Base-by-base conservation (phyloP, 2,888 invertebrate genomes). In the Deilephila elpenor region DNA sequence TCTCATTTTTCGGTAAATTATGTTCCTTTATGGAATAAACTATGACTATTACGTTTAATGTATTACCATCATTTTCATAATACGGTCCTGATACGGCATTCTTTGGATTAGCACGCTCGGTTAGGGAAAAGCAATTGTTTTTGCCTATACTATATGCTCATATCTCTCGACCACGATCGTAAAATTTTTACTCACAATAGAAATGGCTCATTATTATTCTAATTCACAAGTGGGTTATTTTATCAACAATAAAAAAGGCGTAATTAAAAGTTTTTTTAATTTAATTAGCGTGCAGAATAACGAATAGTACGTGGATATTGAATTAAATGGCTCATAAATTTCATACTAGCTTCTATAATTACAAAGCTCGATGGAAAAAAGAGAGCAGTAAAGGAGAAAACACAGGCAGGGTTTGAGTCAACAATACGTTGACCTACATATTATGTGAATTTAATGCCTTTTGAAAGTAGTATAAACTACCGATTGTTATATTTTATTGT, bases 1-100 rank as follows among this genome's bases (percentile, higher is more conserved):
- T 77, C 77, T 80, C 56, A 70, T 76, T 70, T 74, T 70, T 67
- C 67, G 67, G 67, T 67, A 67, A 67, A 67, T 67, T 67, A 67
- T 67, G 67, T 67, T 67, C 67, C 67, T 67, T 51, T 67, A 34
- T 51, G 64, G 64, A 67, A 51, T 51, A 67, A 51, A 51, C 44
- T 67, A 67, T 67, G 67, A 67, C 67, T 67, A 67, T 67, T 67
- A 67, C 44, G 51, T 67, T 25, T 25, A 51, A 67, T 67, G 51
- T 67, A 67, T 67, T 67, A 51, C 25, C 67, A 51, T 67, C 17
- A 67, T 67, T 17, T 25, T 25, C 20, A 44, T 67, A 44, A 44
- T 67, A n/a, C 44, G 34, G 62, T 37, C 62, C 25, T 25, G 25
- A 7, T 11, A 51, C 17, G 14, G 25, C 5, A 1, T 20, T 51